phyloP scores from a whole-genome alignment of 1,140 invertebrate genomes.

The Drosophila rhopaloa region DNA sequence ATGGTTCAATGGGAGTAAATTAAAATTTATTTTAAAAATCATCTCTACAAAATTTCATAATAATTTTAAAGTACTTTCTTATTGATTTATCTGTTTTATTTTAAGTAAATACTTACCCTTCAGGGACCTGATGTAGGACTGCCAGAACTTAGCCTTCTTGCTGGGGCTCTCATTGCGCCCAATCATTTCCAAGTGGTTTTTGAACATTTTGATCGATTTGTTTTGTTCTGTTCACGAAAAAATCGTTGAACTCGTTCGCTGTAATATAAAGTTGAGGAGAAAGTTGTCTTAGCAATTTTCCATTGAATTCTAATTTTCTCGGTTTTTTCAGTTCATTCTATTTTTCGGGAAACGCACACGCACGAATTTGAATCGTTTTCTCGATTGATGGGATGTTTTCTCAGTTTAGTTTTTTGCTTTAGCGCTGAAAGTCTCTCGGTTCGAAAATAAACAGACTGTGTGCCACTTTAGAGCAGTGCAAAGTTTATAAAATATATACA shows the following conservation, averaged over 20 bases:
- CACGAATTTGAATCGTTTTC: conserved; percentile 33
- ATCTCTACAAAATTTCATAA: no score
- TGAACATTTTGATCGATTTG: conserved; percentile 92
- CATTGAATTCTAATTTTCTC: conserved; percentile 31
- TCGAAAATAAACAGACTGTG: conserved; percentile 82
- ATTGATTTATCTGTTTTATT: no score
- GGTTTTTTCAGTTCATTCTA: background rate
- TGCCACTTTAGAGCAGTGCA: conserved; percentile 73
- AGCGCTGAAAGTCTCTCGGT: conserved; percentile 66
- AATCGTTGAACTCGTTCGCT: conserved; percentile 88
- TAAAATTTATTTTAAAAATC: no score
- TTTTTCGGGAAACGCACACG: conserved; percentile 31
- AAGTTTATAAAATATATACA: conserved; percentile 72
- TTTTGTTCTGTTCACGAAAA: conserved; percentile 85
- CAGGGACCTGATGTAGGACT: conserved; percentile 94
- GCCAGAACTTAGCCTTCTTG: conserved; percentile 96
- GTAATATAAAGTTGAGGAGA: conserved; percentile 84
- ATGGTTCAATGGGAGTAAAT: no score
- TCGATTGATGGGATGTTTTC: conserved; percentile 23
- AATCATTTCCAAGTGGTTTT: conserved; percentile 95
- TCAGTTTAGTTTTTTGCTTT: conserved; percentile 58
- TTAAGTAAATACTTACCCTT: conserved; percentile 88
- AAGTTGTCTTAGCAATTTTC: conserved; percentile 31
- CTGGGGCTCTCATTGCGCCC: conserved; percentile 95
- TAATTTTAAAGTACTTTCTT: no score